These are phyloP conservation scores for Spicauda simplicius DNA, from an alignment of 2,888 invertebrate species.

Conservation along the genomic window DNA sequence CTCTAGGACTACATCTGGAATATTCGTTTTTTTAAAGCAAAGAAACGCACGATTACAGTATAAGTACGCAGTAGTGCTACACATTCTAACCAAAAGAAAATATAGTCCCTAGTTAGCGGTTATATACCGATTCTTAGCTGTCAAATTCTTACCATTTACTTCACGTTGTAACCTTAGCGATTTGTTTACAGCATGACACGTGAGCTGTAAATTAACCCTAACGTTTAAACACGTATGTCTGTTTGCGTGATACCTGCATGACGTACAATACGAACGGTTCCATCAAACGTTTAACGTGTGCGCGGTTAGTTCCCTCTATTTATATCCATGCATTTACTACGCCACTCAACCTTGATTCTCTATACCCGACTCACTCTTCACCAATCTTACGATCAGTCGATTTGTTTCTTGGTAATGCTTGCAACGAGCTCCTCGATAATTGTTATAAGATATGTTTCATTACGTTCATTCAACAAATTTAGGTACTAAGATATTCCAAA, in stretches of 20 bases:
- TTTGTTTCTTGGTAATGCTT: conserved; percentile 17
- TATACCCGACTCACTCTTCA: conserved; percentile 32
- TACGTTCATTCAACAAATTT: background rate
- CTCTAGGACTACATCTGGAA: no score
- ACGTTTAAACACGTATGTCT: background rate
- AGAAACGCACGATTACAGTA: no score
- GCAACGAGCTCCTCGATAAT: conserved; percentile 13
- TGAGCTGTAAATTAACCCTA: background rate
- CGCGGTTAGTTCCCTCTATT: conserved; percentile 61
- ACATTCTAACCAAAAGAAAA: no score
- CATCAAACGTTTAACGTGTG: conserved; percentile 55
- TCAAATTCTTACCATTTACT: background rate
- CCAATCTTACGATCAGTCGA: conserved; percentile 12
- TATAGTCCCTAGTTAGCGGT: no score
- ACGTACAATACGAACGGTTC: conserved; percentile 35
- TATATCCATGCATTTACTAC: conserved; percentile 72
- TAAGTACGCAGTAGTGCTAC: no score
- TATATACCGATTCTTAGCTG: background rate
- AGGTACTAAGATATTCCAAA: no score
- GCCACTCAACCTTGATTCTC: conserved; percentile 66
- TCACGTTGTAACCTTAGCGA: background rate
- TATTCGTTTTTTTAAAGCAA: no score
- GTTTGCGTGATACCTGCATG: conserved; percentile 12
- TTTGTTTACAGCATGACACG: background rate
- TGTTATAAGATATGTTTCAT: background rate